Conservation (phyloP, 2,888 invertebrate species). For the Hemaris fuciformis region DNA sequence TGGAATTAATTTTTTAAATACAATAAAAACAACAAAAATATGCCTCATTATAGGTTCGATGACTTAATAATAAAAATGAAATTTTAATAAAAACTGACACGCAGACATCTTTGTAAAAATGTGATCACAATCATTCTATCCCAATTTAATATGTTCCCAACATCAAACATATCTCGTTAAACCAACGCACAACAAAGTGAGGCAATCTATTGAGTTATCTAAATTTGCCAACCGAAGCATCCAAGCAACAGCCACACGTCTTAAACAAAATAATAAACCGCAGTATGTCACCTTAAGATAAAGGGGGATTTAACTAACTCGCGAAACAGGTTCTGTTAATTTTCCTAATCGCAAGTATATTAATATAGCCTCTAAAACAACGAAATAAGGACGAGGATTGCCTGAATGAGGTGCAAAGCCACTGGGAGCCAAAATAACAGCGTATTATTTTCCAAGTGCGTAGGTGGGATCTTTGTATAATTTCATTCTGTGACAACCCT, state of each 20-base stretch:
- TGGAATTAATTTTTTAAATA: too few species aligned
- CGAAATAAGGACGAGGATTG: conserved; percentile 28
- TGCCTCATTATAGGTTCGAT: too few species aligned
- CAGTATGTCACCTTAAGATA: conserved; percentile 75
- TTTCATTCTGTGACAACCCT: conserved; percentile 73
- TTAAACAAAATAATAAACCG: conserved; percentile 73
- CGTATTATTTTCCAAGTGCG: conserved; percentile 69
- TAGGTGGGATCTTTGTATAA: conserved; percentile 71
- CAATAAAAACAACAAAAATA: too few species aligned
- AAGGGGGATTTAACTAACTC: conserved; percentile 68
- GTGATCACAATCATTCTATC: background rate
- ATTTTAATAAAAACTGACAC: too few species aligned
- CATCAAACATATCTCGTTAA: background rate
- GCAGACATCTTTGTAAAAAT: too few species aligned
- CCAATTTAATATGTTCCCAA: background rate
- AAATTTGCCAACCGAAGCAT: conserved; percentile 15
- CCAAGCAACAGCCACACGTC: conserved; percentile 42
- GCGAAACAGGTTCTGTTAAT: conserved; percentile 59
- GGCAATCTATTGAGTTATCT: conserved; percentile 13
- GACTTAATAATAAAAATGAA: too few species aligned
- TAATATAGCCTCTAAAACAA: conserved; percentile 36
- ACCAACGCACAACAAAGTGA: background rate
- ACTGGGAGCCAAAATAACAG: conserved; percentile 57
- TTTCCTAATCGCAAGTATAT: conserved; percentile 29
- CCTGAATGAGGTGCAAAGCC: conserved; percentile 13